Percentiles rank a stretch among this genome's conserved stretches.
These are phyloP conservation scores for Triplophysa tibetana DNA, from an alignment of 2,113 vertebrate genomes.

Conservation along the genomic window DNA sequence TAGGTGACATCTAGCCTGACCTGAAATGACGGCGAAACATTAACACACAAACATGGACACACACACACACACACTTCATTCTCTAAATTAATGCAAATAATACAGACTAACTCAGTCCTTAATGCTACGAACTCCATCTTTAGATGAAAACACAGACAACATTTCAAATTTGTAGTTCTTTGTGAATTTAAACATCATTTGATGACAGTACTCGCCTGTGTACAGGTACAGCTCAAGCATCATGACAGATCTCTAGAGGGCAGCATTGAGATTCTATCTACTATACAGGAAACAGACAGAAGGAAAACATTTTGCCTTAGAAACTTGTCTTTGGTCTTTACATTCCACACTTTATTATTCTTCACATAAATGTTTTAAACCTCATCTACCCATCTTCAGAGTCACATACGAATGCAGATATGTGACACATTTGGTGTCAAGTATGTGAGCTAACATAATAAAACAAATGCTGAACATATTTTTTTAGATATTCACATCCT, in stretches of 20 bases:
- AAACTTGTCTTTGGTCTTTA: no score
- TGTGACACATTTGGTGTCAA: no score
- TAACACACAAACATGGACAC: constrained; percentile 1
- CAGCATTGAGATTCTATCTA: constrained; percentile 3
- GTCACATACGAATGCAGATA: no score
- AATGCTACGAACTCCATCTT: background rate
- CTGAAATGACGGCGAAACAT: constrained; percentile 44
- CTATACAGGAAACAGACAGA: background rate
- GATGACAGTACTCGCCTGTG: background rate
- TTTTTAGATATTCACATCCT: no score
- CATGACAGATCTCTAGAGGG: constrained; percentile 29
- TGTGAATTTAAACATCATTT: background rate
- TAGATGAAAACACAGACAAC: background rate
- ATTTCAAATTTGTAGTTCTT: background rate
- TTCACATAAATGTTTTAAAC: no score
- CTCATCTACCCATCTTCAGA: no score
- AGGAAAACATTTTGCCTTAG: background rate
- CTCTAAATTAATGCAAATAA: background rate
- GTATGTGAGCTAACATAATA: no score
- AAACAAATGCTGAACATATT: no score
- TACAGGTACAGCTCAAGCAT: background rate
- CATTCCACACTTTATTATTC: no score
- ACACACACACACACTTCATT: background rate
- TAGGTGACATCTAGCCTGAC: constrained; percentile 60
- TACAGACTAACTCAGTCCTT: background rate